Base-by-base conservation (phyloP, 2,888 invertebrate species). In the Chrysodeixis includens region DNA sequence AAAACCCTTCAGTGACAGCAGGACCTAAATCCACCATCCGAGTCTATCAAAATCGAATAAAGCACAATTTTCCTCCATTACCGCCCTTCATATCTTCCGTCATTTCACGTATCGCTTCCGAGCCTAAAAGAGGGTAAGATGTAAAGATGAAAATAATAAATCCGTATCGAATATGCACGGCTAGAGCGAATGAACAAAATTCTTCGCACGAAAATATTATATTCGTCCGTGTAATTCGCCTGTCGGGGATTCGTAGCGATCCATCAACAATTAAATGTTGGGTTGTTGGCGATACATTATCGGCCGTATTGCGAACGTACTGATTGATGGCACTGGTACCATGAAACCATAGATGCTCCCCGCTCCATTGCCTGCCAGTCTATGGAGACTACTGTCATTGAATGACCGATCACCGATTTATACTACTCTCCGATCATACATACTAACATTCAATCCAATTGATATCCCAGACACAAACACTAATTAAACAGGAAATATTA, bases 41-140 rank as follows among this genome's bases (percentile, higher is more conserved):
- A 92, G 92, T 92, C 93, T 92, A 94, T 94, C 94, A 94, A 94
- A 94, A 94, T 94, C 93, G 91, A 94, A 95, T 95, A 93, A 94
- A 92, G 92, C 87, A 91, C 93, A 93, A 94, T 94, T 94, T 94
- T 92, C 93, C 90, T 90, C 93, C 88, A 94, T 94, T 94, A 94
- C 93, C 93, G 92, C 92, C 92, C 92, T 91, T 92, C 93, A 90
- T 89, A 91, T 91, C 93, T 94, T 92, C 93, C 93, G 93, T 93
- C 93, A 91, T 94, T 94, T 93, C 88, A 93, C 94, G 94, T 94
- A 93, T 94, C 93, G 92, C 89, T 94, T 94, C 93, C 94, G 90
- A 91, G 85, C 88, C 88, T 83, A 86, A 90, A 91, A 87, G 92
- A 93, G 94, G 94, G 93, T 92, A 92, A 90, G 88, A 89, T 85